Evolutionary conservation across 2,888 invertebrate genomes (phyloP).

Genomic region (Lobophora halterata): DNA sequence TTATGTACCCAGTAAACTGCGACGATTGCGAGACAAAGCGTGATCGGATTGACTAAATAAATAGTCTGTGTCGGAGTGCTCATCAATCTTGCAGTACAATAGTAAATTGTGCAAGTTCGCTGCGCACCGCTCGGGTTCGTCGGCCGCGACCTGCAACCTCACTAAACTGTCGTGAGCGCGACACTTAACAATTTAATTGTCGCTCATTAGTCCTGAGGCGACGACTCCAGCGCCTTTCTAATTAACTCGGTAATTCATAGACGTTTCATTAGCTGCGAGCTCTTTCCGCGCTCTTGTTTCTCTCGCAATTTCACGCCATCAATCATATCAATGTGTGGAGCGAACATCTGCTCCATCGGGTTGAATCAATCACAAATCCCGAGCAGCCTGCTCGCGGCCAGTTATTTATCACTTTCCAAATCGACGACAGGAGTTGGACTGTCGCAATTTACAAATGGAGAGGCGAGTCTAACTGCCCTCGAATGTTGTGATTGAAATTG

Average conservation of each 20-base stretch:
- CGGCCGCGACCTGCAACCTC: constrained; percentile 69
- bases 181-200: constrained; percentile 76
- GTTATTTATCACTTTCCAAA: constrained; percentile 63
- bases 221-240: constrained; percentile 59
- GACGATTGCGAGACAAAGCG: constrained; percentile 71
- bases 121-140: constrained; percentile 55
- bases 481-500: constrained; percentile 45
- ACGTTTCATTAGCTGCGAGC: constrained; percentile 57
- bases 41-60: constrained; percentile 76
- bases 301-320: constrained; percentile 44
- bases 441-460: constrained; percentile 56
- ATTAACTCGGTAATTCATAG: constrained; percentile 65
- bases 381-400: constrained; percentile 49
- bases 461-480: constrained; percentile 37
- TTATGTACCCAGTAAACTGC: constrained; percentile 65
- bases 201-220: constrained; percentile 71
- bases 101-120: constrained; percentile 70
- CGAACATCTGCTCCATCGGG: constrained; percentile 53
- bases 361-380: constrained; percentile 68
- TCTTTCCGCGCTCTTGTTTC: constrained; percentile 33
- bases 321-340: constrained; percentile 53
- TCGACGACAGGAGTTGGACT: constrained; percentile 51
- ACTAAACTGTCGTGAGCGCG: constrained; percentile 69
- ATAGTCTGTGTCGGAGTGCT: constrained; percentile 68
- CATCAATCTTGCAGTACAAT: constrained; percentile 72